phyloP scores from a whole-genome alignment of 1,140 invertebrate genomes.

The Lethrus apterus region DNA sequence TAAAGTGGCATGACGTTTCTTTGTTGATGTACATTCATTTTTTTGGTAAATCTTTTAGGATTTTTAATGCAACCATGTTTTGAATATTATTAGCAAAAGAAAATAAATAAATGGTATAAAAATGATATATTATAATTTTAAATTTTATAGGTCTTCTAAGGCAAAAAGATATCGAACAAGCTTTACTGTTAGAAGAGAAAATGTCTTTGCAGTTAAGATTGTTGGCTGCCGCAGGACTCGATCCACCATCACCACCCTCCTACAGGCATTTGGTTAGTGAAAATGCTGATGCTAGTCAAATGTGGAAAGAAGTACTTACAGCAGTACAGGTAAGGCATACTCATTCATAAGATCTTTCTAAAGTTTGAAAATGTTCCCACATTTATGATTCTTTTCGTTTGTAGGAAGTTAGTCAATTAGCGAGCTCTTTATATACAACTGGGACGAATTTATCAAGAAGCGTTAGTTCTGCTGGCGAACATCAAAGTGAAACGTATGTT shows the following conservation, averaged over 20 bases:
- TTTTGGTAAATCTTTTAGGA: too few relatives aligned
- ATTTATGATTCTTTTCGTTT: too few relatives aligned
- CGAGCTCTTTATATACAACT: constrained; percentile 60
- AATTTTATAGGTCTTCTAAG: constrained; percentile 57
- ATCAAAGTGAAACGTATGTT: constrained; percentile 73
- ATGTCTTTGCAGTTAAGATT: constrained; percentile 74
- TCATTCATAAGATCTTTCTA: not conserved
- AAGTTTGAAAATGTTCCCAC: not conserved
- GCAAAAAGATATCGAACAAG: constrained; percentile 81
- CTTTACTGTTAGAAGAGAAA: constrained; percentile 79
- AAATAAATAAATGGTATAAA: too few relatives aligned
- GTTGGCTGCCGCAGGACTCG: constrained; percentile 56
- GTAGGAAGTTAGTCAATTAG: constrained; percentile 62
- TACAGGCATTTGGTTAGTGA: constrained; percentile 53
- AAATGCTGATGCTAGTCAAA: constrained; percentile 53
- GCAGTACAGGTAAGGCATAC: constrained; percentile 52
- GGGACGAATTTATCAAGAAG: constrained; percentile 76
- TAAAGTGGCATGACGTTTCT: too few relatives aligned
- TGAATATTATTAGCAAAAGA: too few relatives aligned
- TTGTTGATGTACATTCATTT: too few relatives aligned
- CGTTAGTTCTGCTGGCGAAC: constrained; percentile 85
- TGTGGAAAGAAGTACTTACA: constrained; percentile 62
- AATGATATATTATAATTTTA: too few relatives aligned
- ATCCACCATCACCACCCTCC: constrained; percentile 46
- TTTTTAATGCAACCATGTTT: too few relatives aligned